Conservation (phyloP, 2,888 invertebrate species). For the Sesamia inferens region DNA sequence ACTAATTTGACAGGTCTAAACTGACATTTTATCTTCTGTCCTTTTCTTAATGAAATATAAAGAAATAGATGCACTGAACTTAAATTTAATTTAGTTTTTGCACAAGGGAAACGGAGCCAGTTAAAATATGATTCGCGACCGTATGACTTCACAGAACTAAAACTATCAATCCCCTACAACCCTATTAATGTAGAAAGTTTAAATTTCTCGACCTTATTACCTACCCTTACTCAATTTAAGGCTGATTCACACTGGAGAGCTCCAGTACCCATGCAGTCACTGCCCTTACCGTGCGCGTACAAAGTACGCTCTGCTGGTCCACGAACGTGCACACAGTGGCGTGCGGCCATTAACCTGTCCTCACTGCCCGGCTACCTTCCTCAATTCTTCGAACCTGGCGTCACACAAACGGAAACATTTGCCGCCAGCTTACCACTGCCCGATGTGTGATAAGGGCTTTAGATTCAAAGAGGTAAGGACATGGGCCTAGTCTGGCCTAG, state of each 20-base stretch:
- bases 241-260: constrained; percentile 62
- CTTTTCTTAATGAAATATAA: too few relatives aligned
- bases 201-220: too few relatives aligned
- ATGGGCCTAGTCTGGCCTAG: too few relatives aligned
- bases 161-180: too few relatives aligned
- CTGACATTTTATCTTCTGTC: too few relatives aligned
- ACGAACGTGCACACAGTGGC: constrained; percentile 70
- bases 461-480: constrained; percentile 65
- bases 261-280: constrained; percentile 57
- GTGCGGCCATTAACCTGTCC: constrained; percentile 63
- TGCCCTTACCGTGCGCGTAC: constrained; percentile 70
- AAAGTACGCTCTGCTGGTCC: constrained; percentile 62
- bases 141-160: too few relatives aligned
- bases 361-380: constrained; percentile 67
- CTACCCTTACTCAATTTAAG: constrained; percentile 55
- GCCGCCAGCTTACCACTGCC: constrained; percentile 68
- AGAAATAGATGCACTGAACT: too few relatives aligned
- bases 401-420: constrained; percentile 67
- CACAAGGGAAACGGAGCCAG: too few relatives aligned
- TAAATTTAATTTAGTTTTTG: too few relatives aligned
- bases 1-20: too few relatives aligned
- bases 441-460: constrained; percentile 64
- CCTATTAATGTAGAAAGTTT: too few relatives aligned
- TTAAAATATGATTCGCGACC: too few relatives aligned
- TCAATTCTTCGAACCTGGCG: constrained; percentile 66